Evolutionary conservation across 1,140 invertebrate genomes (phyloP).

Genomic region (Scaptomyza graminum): DNA sequence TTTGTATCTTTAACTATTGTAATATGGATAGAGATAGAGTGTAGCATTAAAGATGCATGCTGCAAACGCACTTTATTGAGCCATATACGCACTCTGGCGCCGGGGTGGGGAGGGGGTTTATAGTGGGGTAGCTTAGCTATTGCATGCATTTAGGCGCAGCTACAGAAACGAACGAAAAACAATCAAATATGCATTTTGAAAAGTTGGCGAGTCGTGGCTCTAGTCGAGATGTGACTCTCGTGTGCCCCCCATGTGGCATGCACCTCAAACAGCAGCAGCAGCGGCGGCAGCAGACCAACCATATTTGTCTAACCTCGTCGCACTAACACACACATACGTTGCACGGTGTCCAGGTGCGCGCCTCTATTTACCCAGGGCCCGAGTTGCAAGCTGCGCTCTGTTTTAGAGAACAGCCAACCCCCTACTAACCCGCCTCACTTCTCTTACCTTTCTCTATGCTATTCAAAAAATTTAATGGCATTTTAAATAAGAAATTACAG

Average conservation of each 20-base stretch:
- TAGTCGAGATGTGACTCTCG: conserved; percentile 25
- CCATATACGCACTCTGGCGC: conserved; percentile 31
- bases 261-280: conserved; percentile 68
- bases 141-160: conserved; percentile 39
- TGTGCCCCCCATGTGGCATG: conserved; percentile 66
- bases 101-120: neutral
- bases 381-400: conserved; percentile 77
- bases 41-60: conserved; percentile 46
- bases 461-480: conserved; percentile 84
- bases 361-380: conserved; percentile 74
- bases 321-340: conserved; percentile 47
- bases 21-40: conserved; percentile 4
- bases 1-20: conserved; percentile 3
- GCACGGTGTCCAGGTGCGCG: conserved; percentile 43
- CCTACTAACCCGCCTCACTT: conserved; percentile 13
- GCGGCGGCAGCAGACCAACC: conserved; percentile 69
- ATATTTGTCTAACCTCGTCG: conserved; percentile 79
- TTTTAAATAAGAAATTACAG: conserved; percentile 84
- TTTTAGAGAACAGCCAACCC: conserved; percentile 48
- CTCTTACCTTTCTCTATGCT: conserved; percentile 64
- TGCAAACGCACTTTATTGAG: conserved; percentile 47
- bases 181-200: conserved; percentile 81
- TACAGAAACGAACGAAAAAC: conserved; percentile 30
- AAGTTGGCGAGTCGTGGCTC: conserved; percentile 55
- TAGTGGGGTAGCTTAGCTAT: conserved; percentile 28